Conservation (phyloP, 1,140 invertebrate species). For the Euglossa dilemma region DNA sequence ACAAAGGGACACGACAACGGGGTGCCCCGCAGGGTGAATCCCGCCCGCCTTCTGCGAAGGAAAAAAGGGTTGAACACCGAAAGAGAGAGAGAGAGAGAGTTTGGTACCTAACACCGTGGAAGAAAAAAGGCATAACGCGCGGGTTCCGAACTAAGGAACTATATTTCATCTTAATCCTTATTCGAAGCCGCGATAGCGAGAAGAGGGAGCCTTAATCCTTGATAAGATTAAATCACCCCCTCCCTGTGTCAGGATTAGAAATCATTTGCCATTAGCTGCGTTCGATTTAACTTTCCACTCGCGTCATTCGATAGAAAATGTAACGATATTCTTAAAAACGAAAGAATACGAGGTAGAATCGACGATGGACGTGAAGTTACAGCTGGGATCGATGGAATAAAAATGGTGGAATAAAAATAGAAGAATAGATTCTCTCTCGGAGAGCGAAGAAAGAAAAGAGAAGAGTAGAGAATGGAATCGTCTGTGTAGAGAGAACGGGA, state of each 20-base stretch:
- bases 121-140: not conserved
- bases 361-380: no score
- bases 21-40: slow-evolving; percentile 72
- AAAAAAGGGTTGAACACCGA: slow-evolving; percentile 74
- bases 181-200: not conserved
- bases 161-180: slow-evolving; percentile 48
- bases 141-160: not conserved
- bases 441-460: not conserved
- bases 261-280: not conserved
- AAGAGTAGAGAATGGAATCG: not conserved
- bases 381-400: no score
- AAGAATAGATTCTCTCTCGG: no score
- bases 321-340: no score
- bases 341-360: no score
- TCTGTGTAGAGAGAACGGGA: not conserved
- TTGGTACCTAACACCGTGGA: slow-evolving; percentile 36
- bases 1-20: slow-evolving; percentile 78
- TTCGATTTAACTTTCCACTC: not conserved
- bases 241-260: not conserved
- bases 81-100: no score
- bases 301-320: no score
- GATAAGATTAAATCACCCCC: not conserved
- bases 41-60: slow-evolving; percentile 73
- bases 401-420: no score
- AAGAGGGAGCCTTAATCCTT: not conserved